Base-by-base conservation (phyloP, 2,113 vertebrate genomes). In the Paralichthys olivaceus region DNA sequence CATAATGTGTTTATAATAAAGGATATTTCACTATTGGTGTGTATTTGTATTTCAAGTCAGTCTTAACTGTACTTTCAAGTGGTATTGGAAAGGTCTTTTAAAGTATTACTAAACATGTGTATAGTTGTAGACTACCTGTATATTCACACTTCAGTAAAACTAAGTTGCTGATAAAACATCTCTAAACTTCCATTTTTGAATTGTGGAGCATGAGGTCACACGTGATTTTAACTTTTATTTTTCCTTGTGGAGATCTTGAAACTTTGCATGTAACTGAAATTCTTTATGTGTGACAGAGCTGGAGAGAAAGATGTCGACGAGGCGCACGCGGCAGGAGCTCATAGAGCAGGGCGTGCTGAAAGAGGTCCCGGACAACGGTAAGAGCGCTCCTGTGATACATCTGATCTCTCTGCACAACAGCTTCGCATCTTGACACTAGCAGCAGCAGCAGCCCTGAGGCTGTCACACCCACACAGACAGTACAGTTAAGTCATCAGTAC, bases 281-380 rank as follows among this genome's bases (percentile, higher is more conserved):
- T 40, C 37, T 84, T 66, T 86, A 23, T 83, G 73, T n/a, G 68
- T 12, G 51, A 85, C 95, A 99, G 98, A 98, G 93, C 94, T 99
- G 95, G 98, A 99, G 93, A 95, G 97, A 91, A 97, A 98, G 95
- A 99, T 99, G 94, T 99, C 98, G 74, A 98, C 97, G 92, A 95
- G 98, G 92, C 96, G 98, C 78, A 96, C 97, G 0, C 95, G 97
- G 89, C 96, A 98, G 93, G 98, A 99, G 91, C 96, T 99, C 77
- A 96, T 99, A 88, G 97, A 99, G 83, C 96, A 97, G 93, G 98
- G 98, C 66, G 92, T 99, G 89, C 95, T 99, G 65, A 94, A 98
- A 93, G 98, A 99, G 91, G 95, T 96, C 79, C 93, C 94, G 69
- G 97, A 98, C 87, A 96, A 95, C 83, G 97, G 98, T 98, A 91